A percentile compares a stretch with the other conserved stretches of the same genome.
phyloP scores from a whole-genome alignment of 1,140 invertebrate species.

The Trypoxylus dichotomus region DNA sequence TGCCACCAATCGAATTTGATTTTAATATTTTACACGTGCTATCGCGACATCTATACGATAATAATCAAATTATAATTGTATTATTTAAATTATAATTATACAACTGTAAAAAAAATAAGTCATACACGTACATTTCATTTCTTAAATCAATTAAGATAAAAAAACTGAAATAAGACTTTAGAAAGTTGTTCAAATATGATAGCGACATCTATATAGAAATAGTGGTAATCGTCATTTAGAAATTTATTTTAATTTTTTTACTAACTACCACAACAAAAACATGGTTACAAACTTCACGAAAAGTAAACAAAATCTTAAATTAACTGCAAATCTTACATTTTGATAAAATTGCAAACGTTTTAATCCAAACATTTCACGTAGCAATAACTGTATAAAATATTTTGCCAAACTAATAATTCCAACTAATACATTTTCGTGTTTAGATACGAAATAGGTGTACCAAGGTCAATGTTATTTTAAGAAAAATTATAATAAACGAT shows the following conservation, averaged over 20 bases:
- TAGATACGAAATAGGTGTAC: not conserved
- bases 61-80: not conserved
- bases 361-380: not conserved
- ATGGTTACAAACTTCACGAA: not conserved
- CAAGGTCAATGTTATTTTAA: conserved; percentile 7
- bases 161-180: too few relatives aligned
- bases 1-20: too few relatives aligned
- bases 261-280: not conserved
- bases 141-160: too few relatives aligned
- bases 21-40: not conserved
- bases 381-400: not conserved
- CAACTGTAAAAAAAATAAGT: too few relatives aligned
- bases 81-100: too few relatives aligned
- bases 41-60: not conserved
- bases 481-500: not conserved
- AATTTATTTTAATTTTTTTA: not conserved
- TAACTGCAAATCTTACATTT: not conserved
- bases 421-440: not conserved
- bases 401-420: not conserved
- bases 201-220: not conserved
- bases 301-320: not conserved
- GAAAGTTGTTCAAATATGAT: not conserved
- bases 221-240: not conserved
- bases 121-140: too few relatives aligned
- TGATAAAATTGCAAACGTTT: too few relatives aligned